phyloP scores from a whole-genome alignment of 2,888 invertebrate species.

The Apotomis turbidana region DNA sequence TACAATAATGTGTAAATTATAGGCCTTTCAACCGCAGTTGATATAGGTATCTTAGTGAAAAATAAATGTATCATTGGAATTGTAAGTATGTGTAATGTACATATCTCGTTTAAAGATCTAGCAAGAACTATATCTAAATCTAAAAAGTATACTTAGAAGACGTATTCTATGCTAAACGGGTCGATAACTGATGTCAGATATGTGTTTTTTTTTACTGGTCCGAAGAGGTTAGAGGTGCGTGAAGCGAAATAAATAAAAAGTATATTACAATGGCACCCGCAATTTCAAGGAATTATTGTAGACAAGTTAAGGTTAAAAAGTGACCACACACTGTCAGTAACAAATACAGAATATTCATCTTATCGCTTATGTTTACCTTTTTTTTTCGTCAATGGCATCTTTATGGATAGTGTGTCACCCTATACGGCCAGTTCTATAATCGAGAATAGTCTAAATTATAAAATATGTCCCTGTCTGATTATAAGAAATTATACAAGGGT shows the following conservation, averaged over 20 bases:
- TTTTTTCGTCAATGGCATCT: neutral
- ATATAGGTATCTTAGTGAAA: neutral
- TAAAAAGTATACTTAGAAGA: slow-evolving; percentile 41
- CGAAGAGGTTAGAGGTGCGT: slow-evolving; percentile 41
- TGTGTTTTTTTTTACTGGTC: slow-evolving; percentile 48
- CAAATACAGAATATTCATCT: neutral
- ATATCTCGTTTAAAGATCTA: neutral
- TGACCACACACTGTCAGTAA: neutral
- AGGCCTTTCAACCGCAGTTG: slow-evolving; percentile 23
- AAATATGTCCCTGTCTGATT: neutral
- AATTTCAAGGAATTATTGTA: slow-evolving; percentile 20
- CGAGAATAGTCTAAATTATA: neutral
- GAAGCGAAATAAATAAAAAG: slow-evolving; percentile 41
- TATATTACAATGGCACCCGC: slow-evolving; percentile 51
- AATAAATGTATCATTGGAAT: neutral
- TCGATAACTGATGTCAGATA: slow-evolving; percentile 44
- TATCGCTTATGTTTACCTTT: neutral
- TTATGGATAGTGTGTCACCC: neutral
- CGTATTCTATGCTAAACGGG: slow-evolving; percentile 27
- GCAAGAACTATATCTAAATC: slow-evolving; percentile 19
- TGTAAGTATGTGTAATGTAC: slow-evolving; percentile 3
- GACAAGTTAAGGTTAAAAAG: neutral
- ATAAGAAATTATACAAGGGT: neutral
- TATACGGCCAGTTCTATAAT: neutral
- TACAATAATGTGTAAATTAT: slow-evolving; percentile 6